phyloP scores from a whole-genome alignment of 2,888 invertebrate species.

The Epistrophe grossulariae region DNA sequence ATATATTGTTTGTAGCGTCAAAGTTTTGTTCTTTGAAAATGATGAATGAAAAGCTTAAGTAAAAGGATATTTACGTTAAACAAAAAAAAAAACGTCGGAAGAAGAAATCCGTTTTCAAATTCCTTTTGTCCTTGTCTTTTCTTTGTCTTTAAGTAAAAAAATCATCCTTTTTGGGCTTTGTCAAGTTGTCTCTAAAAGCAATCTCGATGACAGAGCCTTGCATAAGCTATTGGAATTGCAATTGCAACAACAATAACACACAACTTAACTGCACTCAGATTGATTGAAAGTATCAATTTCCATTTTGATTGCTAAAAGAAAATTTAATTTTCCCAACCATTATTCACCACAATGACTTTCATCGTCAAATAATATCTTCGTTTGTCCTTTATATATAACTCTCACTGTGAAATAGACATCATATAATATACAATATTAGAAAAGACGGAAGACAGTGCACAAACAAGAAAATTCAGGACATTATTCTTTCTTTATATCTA shows the following conservation, averaged over 20 bases:
- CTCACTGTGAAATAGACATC: background rate
- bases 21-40: constrained; percentile 22
- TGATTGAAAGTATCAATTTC: constrained; percentile 72
- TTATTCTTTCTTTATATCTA: constrained; percentile 29
- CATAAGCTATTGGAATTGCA: background rate
- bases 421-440: background rate
- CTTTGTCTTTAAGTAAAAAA: background rate
- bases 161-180: background rate
- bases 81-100: background rate
- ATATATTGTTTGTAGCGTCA: background rate
- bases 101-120: background rate
- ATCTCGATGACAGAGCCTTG: background rate
- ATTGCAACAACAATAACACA: background rate
- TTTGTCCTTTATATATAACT: background rate
- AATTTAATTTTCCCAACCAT: constrained; percentile 69
- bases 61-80: background rate
- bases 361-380: constrained; percentile 28
- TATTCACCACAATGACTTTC: constrained; percentile 62
- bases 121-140: background rate
- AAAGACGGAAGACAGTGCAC: background rate
- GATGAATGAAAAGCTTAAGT: constrained; percentile 35
- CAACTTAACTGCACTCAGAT: constrained; percentile 53
- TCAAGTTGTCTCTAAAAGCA: background rate
- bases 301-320: constrained; percentile 66
- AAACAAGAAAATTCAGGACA: constrained; percentile 26